Base-by-base conservation (phyloP, 2,888 invertebrate species). In the Oligia fasciuncula region DNA sequence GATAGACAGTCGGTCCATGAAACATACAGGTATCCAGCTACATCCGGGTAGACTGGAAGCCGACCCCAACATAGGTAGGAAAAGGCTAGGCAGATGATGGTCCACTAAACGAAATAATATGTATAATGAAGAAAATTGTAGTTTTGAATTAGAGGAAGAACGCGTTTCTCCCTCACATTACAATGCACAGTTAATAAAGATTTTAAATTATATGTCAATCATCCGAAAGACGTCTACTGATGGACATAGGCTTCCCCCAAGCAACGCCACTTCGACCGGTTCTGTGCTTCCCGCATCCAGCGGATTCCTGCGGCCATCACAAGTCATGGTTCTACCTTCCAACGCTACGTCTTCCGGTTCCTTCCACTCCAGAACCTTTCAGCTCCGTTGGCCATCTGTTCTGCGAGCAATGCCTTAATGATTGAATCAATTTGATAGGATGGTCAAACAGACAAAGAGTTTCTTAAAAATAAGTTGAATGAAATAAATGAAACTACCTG, bases 151-250 rank as follows among this genome's bases (percentile, higher is more conserved):
- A 13, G 19, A 65, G 8, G 4, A 46, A 29, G 9, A 60, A 51
- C 11, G 1, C 9, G 1, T 49, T 62, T 68, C 23, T 14, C 9
- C 4, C 19, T 70, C 43, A 66, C 43, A 80, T 66, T 77, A 65
- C 67, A 4, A 57, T 3, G 13, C 40, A 65, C 11, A 0, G 49
- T 23, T 81, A 76, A 77, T 69, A 72, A 76, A 76, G 63, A 74
- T 62, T 82, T 80, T 74, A 79, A 88, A 85, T 89, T 69, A 74
- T 62, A 46, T 77, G 86, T 68, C 88, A 84, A 77, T 89, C 89
- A 87, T 5, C 54, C 19, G 19, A 54, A 54, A 54, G 19, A 54
- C 2, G 19, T 54, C 54, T 17, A 54, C 19, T 19, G 54, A 17
- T 54, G 54, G 54, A 19, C 19, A 54, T 19, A 51, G 54, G 2